Base-by-base conservation (phyloP, 2,888 invertebrate species). In the Buathra laborator region DNA sequence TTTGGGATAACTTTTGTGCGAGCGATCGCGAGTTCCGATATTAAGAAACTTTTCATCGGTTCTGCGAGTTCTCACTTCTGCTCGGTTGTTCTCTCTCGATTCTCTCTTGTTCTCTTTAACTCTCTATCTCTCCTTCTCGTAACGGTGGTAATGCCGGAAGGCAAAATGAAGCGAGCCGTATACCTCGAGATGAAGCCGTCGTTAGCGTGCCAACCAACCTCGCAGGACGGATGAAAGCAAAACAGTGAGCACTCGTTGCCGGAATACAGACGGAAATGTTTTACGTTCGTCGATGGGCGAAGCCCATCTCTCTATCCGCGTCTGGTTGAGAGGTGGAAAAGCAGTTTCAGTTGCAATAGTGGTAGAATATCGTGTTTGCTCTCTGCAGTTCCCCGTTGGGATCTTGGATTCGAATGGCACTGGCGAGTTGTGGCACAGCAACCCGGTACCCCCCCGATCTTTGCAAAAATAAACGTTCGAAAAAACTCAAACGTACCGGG, bases 41-140 rank as follows among this genome's bases (percentile, higher is more conserved):
- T 92, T 92, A 92, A 92, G 92, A 92, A 92, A 92, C 92, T 92
- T 92, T 92, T 87, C 90, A 91, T 91, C 87, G 90, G 89, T 86
- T 89, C 84, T 86, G 2, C 87, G 84, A 76, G 70, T 72, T 81
- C 77, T 74, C 51, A 59, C 71, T 71, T 46, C 48, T 66, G n/a
- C 67, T 59, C 24, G 70, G 29, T 74, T 53, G 83, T 46, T 78
- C 74, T 37, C 71, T 51, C 51, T 32, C 37, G 7, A 37, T 37
- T 16, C 62, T 51, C 44, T 46, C 43, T 64, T 64, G 68, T 48
- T 16, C 48, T 46, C 29, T 43, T 7, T 7, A 37, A 37, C 37
- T 37, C 59, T 3, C 37, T 43, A 16, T 16, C 14, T 67, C 59
- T 48, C 10, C 44, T n/a, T 48, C 62, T 29, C 62, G 5, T 7